Evolutionary conservation across 2,113 vertebrate genomes (phyloP), one percentile per base, ranked within the genome.

Genomic region (Blennius ocellaris): DNA sequence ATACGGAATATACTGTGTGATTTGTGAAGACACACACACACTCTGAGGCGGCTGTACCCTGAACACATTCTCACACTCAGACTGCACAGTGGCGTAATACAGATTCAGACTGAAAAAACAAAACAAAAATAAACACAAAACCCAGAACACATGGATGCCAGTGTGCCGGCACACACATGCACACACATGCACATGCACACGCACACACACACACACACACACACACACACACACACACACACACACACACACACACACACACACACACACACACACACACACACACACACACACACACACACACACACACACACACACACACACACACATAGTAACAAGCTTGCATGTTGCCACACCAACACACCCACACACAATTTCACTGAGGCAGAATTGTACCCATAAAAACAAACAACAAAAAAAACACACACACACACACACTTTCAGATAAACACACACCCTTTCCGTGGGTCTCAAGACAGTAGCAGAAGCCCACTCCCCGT

Each of bases 401-500:
- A 6, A 37, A 39, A 85, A 80, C 51, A 78, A 75, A 73, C 21
- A 53, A 69, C 21, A 51, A 38, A 45, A 45, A 43, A 47, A 66
- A 55, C 56, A 59, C 65, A 63, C 39, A 40, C 39, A 12, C 38
- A 48, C 50, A 55, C n/a, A n/a, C n/a, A n/a, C n/a, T n/a, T n/a
- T n/a, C 62, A 63, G 52, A 55, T 21, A 76, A 6, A 61, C 16
- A 39, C n/a, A 44, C 60, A 61, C 56, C 44, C 15, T 44, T 30
- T 80, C 52, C 67, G n/a, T 69, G 66, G 57, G 70, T 78, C 80
- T 87, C 60, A 70, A 76, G 81, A 77, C 74, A 73, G 41, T 30
- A 63, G 69, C 71, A 73, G 78, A 72, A 82, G 59, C 76, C 80
- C 83, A 72, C 82, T 88, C 61, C 76, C 72, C 69, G 56, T 48